Conservation (phyloP, 2,888 invertebrate species). For the Noctuana brunneofusca region DNA sequence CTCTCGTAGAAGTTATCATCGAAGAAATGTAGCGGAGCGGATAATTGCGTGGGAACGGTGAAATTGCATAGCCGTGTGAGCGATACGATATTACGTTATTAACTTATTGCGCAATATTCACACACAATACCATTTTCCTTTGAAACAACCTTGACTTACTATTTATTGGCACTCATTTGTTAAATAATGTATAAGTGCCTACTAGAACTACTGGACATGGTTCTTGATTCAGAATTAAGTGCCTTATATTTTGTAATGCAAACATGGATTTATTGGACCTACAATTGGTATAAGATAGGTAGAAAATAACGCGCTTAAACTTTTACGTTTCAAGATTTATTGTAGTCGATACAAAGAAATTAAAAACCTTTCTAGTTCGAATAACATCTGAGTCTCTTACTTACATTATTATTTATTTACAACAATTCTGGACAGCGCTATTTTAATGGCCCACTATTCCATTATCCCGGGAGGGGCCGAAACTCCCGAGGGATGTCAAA, state of each 20-base stretch:
- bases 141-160: slow-evolving; percentile 17
- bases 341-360: not conserved
- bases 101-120: slow-evolving; percentile 20
- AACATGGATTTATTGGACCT: not conserved
- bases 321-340: not conserved
- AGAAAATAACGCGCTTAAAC: not conserved
- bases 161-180: not conserved
- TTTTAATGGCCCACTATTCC: slow-evolving; percentile 65
- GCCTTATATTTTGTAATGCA: not conserved
- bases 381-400: not conserved
- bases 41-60: slow-evolving; percentile 32
- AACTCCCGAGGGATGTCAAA: slow-evolving; percentile 62
- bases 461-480: slow-evolving; percentile 59
- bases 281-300: no score
- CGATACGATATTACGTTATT: slow-evolving; percentile 16
- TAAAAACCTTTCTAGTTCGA: not conserved
- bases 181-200: no score
- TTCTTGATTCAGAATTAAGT: not conserved
- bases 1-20: slow-evolving; percentile 26
- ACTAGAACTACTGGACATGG: no score
- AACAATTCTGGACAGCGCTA: slow-evolving; percentile 12
- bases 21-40: slow-evolving; percentile 31
- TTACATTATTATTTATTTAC: not conserved
- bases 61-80: slow-evolving; percentile 30
- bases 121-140: slow-evolving; percentile 11